These are phyloP conservation scores for Neoaliturus tenellus DNA, from an alignment of 2,888 invertebrate species.

Conservation along the genomic window DNA sequence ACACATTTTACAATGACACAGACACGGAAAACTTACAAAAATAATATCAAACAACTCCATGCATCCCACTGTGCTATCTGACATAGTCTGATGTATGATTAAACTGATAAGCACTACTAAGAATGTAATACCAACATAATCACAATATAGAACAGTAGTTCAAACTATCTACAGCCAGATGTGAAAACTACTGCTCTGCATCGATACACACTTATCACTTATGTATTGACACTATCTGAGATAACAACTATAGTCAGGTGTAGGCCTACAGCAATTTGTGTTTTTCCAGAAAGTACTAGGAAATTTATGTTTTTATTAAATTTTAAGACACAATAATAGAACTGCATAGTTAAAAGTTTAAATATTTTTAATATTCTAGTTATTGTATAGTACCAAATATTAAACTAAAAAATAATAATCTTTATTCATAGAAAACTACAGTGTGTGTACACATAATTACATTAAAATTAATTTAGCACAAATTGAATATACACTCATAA, in stretches of 20 bases:
- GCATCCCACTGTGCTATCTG: conserved; percentile 9
- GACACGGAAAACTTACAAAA: conserved; percentile 15
- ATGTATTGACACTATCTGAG: conserved; percentile 10
- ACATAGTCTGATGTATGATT: conserved; percentile 29
- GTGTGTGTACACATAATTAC: no score
- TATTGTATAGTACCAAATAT: no score
- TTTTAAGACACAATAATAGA: no score
- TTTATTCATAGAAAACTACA: no score
- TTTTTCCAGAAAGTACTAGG: background rate
- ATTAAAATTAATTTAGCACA: no score
- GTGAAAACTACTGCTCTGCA: background rate
- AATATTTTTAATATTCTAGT: no score
- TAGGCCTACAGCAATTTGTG: background rate
- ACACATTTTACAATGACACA: background rate
- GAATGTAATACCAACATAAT: conserved; percentile 41
- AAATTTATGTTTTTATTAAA: no score
- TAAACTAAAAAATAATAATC: no score
- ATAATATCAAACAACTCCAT: conserved; percentile 38
- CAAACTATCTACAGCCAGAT: background rate
- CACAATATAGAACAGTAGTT: conserved; percentile 7
- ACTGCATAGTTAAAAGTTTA: no score
- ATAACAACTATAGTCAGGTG: background rate
- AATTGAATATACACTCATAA: no score
- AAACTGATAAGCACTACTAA: conserved; percentile 17
- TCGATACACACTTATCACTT: background rate